Base-by-base conservation (phyloP, 2,797 vertebrate species). In the Acropternis orthonyx region DNA sequence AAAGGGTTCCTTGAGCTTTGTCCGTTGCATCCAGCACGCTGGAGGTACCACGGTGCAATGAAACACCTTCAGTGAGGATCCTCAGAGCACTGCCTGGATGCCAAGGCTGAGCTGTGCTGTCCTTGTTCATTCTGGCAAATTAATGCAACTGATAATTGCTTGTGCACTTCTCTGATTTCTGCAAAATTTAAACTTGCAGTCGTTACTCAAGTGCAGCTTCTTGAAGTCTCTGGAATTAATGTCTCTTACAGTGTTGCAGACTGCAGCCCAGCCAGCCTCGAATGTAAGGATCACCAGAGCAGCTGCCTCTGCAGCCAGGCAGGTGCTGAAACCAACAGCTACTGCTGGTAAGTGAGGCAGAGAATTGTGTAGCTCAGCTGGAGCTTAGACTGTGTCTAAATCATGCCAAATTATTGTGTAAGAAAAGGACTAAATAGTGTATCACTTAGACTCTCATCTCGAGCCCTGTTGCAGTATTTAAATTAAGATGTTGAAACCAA, bases 261-360 rank as follows among this genome's bases (percentile, higher is more conserved):
- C 62, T 48, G 46, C 69, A 39, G 56, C 37, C 76, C 88, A 95
- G 14, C 3, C 61, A 69, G 65, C 77, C 30, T 30, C 92, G 9
- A 94, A 44, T 7, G 32, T 54, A 34, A 94, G 97, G 74, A 54
- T 93, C 34, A 97, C 96, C 68, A 97, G 97, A 95, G 89, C 97
- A 72, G 88, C 96, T 1, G 2, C 95, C 19, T 83, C 93, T 79
- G 94, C 93, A 77, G 93, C 95, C 14, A 95, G 73, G 21, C 96
- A 95, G 86, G 14, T n/a, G 67, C 67, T 58, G 61, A 93, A 88
- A 75, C 43, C 89, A 30, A 18, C 77, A n/a, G 69, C 71, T 20
- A 28, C 75, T 9, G 4, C 87, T 41, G 93, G 97, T 97, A 69
- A 94, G 97, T 89, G 63, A 65, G 68, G 34, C 56, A 54, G 17